Evolutionary conservation across 2,888 invertebrate genomes (phyloP), one percentile per base, ranked within the genome.

Genomic region (Philereme vetulata): DNA sequence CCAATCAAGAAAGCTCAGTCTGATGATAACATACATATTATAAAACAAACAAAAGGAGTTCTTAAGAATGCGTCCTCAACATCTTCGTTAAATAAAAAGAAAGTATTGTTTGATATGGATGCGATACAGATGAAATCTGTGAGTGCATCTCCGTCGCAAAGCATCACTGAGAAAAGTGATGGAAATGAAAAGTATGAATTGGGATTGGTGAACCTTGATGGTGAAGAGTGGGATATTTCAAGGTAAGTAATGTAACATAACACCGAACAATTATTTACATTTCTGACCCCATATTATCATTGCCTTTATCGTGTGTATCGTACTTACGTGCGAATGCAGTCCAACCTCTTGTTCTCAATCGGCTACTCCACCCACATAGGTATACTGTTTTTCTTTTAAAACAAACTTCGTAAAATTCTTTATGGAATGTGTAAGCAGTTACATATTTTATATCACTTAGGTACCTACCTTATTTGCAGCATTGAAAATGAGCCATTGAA

Each of bases 71-170:
- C 89, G 48, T 90, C 93, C 3, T 93, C 94, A 0, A 86, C 85
- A 32, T 93, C 92, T 42, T 93, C 93, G 46, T 75, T 94, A 34
- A 88, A 93, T 33, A 95, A 95, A 71, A 95, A 95, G 77, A 94
- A 93, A 82, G 95, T 95, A 5, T 72, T 94, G 48, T 95, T 95
- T 71, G 94, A 94, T 82, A 88, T 95, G 80, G 93, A 93, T 70
- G 90, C 93, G 4, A 90, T 92, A 71, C 91, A 93, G 81, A 92
- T 90, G 86, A 92, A 92, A 72, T 92, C 92, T 1, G 78, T 92
- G 0, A 93, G 93, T 71, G 90, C 90, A 47, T 91, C 91, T n/a
- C 90, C 92, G n/a, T 92, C 92, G 43, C 90, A 90, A 75, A 92
- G 91, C 60, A 74, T 82, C 36, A 89, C 90, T 46, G 92, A 90